Base-by-base conservation (phyloP, 2,888 invertebrate genomes). In the Anoplius nigerrimus region DNA sequence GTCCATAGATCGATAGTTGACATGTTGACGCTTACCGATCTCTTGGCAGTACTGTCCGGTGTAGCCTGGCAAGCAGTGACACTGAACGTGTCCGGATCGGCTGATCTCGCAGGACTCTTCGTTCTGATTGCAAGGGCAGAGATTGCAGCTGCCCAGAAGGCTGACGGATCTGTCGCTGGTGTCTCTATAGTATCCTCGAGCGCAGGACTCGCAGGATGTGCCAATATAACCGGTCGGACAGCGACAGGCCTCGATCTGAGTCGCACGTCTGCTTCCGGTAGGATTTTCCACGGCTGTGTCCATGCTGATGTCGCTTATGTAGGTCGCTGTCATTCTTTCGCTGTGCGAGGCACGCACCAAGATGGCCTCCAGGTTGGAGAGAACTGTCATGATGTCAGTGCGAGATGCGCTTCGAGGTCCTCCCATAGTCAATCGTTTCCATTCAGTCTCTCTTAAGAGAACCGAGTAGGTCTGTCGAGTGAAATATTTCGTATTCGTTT, bases 141-240 rank as follows among this genome's bases (percentile, higher is more conserved):
- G 89, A 3, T 89, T 89, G 80, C 97, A 95, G n/a, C 91, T 89
- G 11, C 92, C 92, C 20, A 91, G 78, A 18, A 90, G 89, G 69
- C 90, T 90, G n/a, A 85, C 81, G 4, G 89, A 85, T 43, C 90
- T 85, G 71, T 91, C 91, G 60, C 89, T 90, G 0, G 88, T 88
- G 78, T 95, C 94, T 66, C 93, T 92, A 87, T 95, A 96, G 87
- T 93, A 93, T 13, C 95, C 93, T 0, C 92, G 85, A 0, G 91
- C 89, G 83, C 97, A 97, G 5, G 86, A 89, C 88, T 97, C 97
- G 84, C 97, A 97, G 60, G 96, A 97, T 0, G 93, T 93, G 62
- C 97, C 97, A 11, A 90, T 90, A 83, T 96, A 97, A 0, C 96
- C 97, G 0, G 89, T 83, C 0, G 97, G 97, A 84, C 98, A 98